A percentile compares a stretch with the other conserved stretches of the same genome.
Conservation (phyloP, 2,113 vertebrate genomes). For the Paradoxurus hermaphroditus region DNA sequence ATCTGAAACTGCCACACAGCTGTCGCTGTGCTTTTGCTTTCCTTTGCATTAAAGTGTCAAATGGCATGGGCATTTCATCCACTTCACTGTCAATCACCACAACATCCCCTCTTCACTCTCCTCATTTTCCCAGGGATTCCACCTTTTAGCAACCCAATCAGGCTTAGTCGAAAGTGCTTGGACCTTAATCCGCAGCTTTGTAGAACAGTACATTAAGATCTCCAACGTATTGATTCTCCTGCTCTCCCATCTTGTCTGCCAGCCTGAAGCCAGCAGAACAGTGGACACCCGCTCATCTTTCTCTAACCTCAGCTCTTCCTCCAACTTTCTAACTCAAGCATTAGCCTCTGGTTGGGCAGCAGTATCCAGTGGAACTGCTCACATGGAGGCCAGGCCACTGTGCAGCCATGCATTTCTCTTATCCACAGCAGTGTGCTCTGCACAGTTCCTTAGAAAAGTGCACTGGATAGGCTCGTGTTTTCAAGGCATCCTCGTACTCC, state of each 20-base stretch:
- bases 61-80: neutral
- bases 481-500: neutral
- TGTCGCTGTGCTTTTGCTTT: neutral
- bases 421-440: neutral
- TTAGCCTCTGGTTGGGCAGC: neutral
- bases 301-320: neutral
- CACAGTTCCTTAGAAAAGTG: neutral
- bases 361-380: neutral
- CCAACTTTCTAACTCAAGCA: neutral
- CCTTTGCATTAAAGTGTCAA: neutral
- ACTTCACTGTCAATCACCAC: neutral
- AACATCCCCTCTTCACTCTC: neutral
- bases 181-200: neutral
- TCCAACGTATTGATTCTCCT: neutral
- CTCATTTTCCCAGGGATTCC: neutral
- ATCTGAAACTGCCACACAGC: neutral
- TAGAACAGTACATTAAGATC: neutral
- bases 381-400: neutral
- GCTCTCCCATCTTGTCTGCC: neutral
- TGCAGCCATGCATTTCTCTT: neutral
- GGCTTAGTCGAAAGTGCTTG: neutral
- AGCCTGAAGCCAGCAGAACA: neutral
- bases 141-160: neutral
- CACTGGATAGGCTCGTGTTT: neutral
- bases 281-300: neutral